A percentile compares a stretch with the other conserved stretches of the same genome.
Evolutionary conservation across 2,888 invertebrate species (phyloP).

Genomic region (Nowickia ferox): DNA sequence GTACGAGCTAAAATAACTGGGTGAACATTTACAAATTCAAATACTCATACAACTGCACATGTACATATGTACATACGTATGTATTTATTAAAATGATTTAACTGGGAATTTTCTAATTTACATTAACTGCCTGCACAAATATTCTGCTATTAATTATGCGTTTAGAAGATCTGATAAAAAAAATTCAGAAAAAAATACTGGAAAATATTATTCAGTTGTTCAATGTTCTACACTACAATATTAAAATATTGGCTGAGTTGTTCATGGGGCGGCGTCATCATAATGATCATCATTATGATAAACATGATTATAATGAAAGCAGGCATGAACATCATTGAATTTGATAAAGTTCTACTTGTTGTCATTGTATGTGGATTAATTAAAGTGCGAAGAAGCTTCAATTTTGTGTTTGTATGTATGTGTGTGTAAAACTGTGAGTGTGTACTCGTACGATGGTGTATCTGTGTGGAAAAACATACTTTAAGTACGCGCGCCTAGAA

Average conservation of each 20-base stretch:
- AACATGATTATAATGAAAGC: slow-evolving; percentile 20
- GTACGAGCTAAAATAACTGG: slow-evolving; percentile 12
- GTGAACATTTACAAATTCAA: slow-evolving; percentile 13
- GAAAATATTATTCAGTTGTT: background rate
- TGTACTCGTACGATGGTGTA: slow-evolving; percentile 7
- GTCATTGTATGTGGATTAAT: slow-evolving; percentile 62
- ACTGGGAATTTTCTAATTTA: slow-evolving; percentile 24
- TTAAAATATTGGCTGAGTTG: slow-evolving; percentile 40
- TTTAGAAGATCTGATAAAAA: slow-evolving; percentile 50
- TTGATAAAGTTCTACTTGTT: slow-evolving; percentile 66
- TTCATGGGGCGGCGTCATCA: slow-evolving; percentile 56
- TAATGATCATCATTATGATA: slow-evolving; percentile 18
- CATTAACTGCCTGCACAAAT: slow-evolving; percentile 23
- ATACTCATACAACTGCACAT: background rate
- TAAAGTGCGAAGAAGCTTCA: slow-evolving; percentile 67
- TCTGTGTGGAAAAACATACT: slow-evolving; percentile 58
- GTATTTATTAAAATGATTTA: slow-evolving; percentile 22
- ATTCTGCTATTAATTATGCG: slow-evolving; percentile 58
- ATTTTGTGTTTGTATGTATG: slow-evolving; percentile 24
- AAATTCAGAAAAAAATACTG: slow-evolving; percentile 5
- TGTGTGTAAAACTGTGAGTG: background rate
- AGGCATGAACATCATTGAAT: slow-evolving; percentile 27
- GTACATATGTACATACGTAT: background rate
- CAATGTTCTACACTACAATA: slow-evolving; percentile 28
- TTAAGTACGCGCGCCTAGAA: slow-evolving; percentile 71